Evolutionary conservation across 2,888 invertebrate species (phyloP), one percentile per base, ranked within the genome.

Genomic region (Zygogramma bicolorata): DNA sequence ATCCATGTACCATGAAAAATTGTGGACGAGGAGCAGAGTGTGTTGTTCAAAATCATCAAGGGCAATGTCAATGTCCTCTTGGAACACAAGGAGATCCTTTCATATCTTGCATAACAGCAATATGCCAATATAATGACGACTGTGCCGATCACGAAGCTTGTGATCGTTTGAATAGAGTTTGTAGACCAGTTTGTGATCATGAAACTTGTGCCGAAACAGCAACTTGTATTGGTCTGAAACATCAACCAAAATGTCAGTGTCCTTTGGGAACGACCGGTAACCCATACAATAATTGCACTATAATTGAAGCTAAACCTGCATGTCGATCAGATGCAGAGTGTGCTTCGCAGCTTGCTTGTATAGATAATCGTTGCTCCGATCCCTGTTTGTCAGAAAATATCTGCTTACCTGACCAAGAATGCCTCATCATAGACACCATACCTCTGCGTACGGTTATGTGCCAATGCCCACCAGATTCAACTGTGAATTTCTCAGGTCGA

Each of bases 61-160:
- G 95, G 0, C 93, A 93, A 72, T 97, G 97, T 81, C 90, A 91
- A 70, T 97, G 97, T 85, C 96, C 96, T 49, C 87, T 90, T 1
- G 97, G 96, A 53, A 95, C 94, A 4, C 95, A 95, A 87, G 96
- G 96, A 49, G 93, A 95, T 86, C 94, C 96, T 1, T 90, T 91
- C 73, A 88, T 94, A 3, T 93, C 95, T 20, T 97, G 97, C 83
- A 93, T 96, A 70, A 91, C 93, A 1, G 94, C 93, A 7, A 90
- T 93, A 49, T 96, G 96, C 79, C 95, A 95, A 82, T 95, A 95
- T 86, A 95, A 96, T 83, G 95, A 96, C 82, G 96, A 97, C 83
- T 97, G 96, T 80, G 94, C 93, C 34, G 93, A 94, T 81, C 91
- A 94, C 76, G 95, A 96, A 86, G 91, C 94, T 38, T 97, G 96